Percentiles rank a stretch among this genome's conserved stretches.
Evolutionary conservation across 1,140 invertebrate species (phyloP).

Genomic region (Nomia melanderi): DNA sequence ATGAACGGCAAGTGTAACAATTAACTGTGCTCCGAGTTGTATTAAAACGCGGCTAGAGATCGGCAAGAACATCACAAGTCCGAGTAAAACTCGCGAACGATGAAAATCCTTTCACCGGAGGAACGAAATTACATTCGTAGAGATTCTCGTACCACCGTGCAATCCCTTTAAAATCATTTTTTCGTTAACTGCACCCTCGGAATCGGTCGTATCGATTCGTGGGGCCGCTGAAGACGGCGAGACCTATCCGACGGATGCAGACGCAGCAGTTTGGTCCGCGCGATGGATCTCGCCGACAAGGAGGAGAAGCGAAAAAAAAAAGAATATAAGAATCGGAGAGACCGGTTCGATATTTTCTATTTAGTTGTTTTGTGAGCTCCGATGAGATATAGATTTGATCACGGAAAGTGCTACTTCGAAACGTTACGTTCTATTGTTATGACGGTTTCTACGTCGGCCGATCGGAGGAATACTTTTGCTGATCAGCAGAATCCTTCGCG

Average conservation of each 20-base stretch:
- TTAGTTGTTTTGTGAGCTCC: slow-evolving; percentile 13
- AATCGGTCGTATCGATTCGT: neutral
- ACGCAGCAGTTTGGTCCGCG: slow-evolving; percentile 21
- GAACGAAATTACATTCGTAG: too few species aligned
- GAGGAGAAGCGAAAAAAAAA: too few species aligned
- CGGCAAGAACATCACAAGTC: too few species aligned
- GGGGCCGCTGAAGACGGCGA: neutral
- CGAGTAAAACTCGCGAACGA: too few species aligned
- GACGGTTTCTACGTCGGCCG: slow-evolving; percentile 13
- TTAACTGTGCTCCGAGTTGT: too few species aligned
- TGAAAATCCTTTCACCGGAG: too few species aligned
- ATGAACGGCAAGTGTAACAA: too few species aligned
- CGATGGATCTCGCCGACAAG: neutral
- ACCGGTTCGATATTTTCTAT: slow-evolving; percentile 29
- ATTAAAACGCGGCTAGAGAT: too few species aligned
- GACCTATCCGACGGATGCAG: slow-evolving; percentile 48
- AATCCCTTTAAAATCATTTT: neutral
- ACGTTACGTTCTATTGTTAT: slow-evolving; percentile 35
- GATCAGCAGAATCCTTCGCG: slow-evolving; percentile 11
- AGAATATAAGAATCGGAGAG: neutral
- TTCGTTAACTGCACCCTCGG: neutral
- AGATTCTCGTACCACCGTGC: neutral
- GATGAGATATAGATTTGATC: slow-evolving; percentile 51
- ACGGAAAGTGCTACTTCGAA: slow-evolving; percentile 36
- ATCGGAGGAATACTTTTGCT: slow-evolving; percentile 19